These are phyloP conservation scores for Chaetoderma sp. DNA, from an alignment of 2,888 invertebrate species.

Conservation along the genomic window DNA sequence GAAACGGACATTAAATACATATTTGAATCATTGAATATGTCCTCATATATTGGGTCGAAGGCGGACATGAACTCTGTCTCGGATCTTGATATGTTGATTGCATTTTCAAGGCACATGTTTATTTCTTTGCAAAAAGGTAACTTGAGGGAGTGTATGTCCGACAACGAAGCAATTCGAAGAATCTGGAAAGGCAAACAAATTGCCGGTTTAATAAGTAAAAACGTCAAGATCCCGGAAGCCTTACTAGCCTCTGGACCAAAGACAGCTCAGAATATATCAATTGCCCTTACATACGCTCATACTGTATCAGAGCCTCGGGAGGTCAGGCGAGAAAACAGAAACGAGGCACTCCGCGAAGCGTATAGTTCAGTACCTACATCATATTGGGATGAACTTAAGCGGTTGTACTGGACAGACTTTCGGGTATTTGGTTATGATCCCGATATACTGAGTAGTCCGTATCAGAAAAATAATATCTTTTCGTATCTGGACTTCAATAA, in stretches of 20 bases:
- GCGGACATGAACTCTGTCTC: not conserved
- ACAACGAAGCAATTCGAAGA: not conserved
- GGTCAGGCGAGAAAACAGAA: not conserved
- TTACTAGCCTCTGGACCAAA: too few relatives aligned
- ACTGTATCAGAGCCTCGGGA: too few relatives aligned
- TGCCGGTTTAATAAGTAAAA: not conserved
- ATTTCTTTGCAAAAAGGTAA: too few relatives aligned
- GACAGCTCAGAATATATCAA: not conserved
- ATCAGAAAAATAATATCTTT: too few relatives aligned
- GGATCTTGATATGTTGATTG: not conserved
- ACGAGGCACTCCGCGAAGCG: slow-evolving; percentile 5
- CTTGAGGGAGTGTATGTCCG: not conserved
- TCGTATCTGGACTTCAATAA: too few relatives aligned
- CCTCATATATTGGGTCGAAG: not conserved
- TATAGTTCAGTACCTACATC: not conserved
- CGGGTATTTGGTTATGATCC: slow-evolving; percentile 10
- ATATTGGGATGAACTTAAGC: not conserved
- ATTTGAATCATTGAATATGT: not conserved
- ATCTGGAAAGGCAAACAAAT: slow-evolving; percentile 5
- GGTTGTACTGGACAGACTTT: slow-evolving; percentile 12
- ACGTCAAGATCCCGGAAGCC: not conserved
- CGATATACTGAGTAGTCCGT: too few relatives aligned
- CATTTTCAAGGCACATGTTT: not conserved
- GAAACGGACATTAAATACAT: slow-evolving; percentile 4
- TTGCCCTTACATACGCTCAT: not conserved